Percentiles rank a stretch among this genome's conserved stretches.
Conservation (phyloP, 2,888 invertebrate genomes). For the Metopia argyrocephala region DNA sequence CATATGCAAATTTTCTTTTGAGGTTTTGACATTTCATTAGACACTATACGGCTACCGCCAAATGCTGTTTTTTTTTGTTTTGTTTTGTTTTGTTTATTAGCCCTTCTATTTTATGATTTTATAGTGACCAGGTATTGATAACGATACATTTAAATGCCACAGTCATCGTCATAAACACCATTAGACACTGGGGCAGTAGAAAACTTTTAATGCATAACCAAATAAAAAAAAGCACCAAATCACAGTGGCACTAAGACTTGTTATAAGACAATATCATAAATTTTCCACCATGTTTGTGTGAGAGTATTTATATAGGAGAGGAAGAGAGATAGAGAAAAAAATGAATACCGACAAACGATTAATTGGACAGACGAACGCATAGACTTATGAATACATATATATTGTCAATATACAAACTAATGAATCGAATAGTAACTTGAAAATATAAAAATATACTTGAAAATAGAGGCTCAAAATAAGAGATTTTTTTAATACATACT, state of each 20-base stretch:
- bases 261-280: constrained; percentile 55
- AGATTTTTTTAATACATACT: too few relatives aligned
- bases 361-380: too few relatives aligned
- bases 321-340: background rate
- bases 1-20: constrained; percentile 53
- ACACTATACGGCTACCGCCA: constrained; percentile 58
- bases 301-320: background rate
- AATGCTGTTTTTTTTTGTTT: background rate
- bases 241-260: constrained; percentile 50
- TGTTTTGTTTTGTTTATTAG: background rate
- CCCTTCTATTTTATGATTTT: constrained; percentile 43
- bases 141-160: background rate
- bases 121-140: background rate
- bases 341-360: constrained; percentile 22
- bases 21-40: constrained; percentile 62
- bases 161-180: background rate
- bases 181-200: constrained; percentile 6
- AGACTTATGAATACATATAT: too few relatives aligned
- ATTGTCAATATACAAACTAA: too few relatives aligned
- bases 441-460: too few relatives aligned
- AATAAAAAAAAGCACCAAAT: background rate
- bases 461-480: too few relatives aligned
- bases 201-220: constrained; percentile 38
- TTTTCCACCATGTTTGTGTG: constrained; percentile 39
- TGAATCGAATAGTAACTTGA: too few relatives aligned